Conservation (phyloP, 2,888 invertebrate species). For the Phaedon cochleariae region DNA sequence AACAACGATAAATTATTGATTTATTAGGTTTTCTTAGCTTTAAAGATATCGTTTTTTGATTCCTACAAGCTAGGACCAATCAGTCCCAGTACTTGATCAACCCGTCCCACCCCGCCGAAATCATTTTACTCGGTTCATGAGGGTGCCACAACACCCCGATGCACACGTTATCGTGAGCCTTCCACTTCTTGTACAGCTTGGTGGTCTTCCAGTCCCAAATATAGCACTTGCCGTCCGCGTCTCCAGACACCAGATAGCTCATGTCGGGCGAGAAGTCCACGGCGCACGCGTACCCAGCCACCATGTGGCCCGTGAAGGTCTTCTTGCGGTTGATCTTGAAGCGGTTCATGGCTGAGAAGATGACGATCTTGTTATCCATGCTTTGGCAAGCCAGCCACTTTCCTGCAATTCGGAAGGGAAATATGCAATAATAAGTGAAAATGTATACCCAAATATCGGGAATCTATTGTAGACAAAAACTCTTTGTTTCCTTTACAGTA, state of each 20-base stretch:
- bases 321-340: constrained; percentile 99
- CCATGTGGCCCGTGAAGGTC: constrained; percentile 98
- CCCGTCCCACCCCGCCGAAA: constrained; percentile 99
- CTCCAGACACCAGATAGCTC: constrained; percentile 97
- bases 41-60: no score
- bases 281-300: constrained; percentile 97
- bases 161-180: constrained; percentile 98
- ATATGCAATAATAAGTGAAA: no score
- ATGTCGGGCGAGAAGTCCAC: constrained; percentile 98
- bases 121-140: constrained; percentile 95
- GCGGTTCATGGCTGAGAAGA: constrained; percentile 96
- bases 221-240: constrained; percentile 98
- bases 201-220: constrained; percentile 99
- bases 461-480: no score
- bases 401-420: constrained; percentile 35
- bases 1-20: no score
- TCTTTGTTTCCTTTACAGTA: no score
- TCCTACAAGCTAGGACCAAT: constrained; percentile 49
- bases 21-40: no score
- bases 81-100: constrained; percentile 99
- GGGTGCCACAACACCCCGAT: constrained; percentile 97
- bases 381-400: constrained; percentile 99
- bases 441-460: no score
- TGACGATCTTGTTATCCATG: constrained; percentile 98
- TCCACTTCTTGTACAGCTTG: constrained; percentile 97